Evolutionary conservation across 1,140 invertebrate genomes (phyloP).

Genomic region (Rhyzopertha dominica): DNA sequence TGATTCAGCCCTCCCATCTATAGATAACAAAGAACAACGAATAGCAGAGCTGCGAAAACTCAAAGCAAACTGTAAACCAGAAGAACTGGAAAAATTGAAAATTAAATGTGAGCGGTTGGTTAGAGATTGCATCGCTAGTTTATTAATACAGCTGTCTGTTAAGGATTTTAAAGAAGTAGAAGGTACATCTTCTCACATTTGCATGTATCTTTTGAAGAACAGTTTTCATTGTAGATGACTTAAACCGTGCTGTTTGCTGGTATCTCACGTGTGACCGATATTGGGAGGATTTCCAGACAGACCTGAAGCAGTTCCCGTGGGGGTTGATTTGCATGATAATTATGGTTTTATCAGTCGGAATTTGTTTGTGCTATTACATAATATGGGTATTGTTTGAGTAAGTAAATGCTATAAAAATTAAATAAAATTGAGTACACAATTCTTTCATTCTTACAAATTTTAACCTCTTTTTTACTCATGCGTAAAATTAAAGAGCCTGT

Average conservation of each 20-base stretch:
- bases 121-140: constrained; percentile 69
- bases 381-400: constrained; percentile 87
- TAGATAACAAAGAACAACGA: constrained; percentile 57
- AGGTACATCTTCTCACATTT: constrained; percentile 51
- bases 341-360: constrained; percentile 69
- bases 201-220: neutral
- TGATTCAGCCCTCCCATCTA: constrained; percentile 61
- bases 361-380: constrained; percentile 84
- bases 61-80: constrained; percentile 75
- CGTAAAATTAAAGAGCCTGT: constrained; percentile 13
- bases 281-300: constrained; percentile 77
- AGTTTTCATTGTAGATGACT: constrained; percentile 59
- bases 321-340: constrained; percentile 68
- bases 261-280: constrained; percentile 87
- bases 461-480: constrained; percentile 11
- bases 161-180: constrained; percentile 82
- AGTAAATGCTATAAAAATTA: constrained; percentile 45
- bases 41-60: constrained; percentile 65
- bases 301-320: constrained; percentile 74
- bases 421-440: neutral
- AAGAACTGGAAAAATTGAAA: constrained; percentile 70
- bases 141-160: constrained; percentile 71
- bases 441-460: constrained; percentile 9
- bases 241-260: constrained; percentile 84
- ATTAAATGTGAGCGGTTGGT: constrained; percentile 54